phyloP scores from a whole-genome alignment of 2,113 vertebrate species.

The Coturnix japonica region DNA sequence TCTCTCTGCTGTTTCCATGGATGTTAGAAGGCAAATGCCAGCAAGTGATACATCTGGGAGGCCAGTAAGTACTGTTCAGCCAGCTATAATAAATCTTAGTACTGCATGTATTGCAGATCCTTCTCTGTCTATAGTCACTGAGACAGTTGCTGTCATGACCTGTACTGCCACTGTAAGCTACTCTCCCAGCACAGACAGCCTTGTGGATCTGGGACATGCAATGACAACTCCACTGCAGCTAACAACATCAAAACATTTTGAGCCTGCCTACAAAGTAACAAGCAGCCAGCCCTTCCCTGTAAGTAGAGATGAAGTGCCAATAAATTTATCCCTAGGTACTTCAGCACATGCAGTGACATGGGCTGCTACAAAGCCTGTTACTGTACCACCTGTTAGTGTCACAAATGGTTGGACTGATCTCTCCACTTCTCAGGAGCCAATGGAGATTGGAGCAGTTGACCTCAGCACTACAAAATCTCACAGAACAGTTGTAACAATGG shows the following conservation, averaged over 20 bases:
- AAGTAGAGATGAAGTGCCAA: constrained; percentile 86
- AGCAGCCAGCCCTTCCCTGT: constrained; percentile 69
- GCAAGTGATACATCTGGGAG: constrained; percentile 78
- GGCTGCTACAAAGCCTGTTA: constrained; percentile 76
- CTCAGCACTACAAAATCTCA: constrained; percentile 91
- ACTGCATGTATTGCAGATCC: constrained; percentile 78
- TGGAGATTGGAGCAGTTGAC: constrained; percentile 87
- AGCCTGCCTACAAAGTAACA: constrained; percentile 81
- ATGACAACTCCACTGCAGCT: constrained; percentile 85
- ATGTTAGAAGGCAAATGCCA: constrained; percentile 81
- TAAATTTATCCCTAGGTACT: constrained; percentile 89
- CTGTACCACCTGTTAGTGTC: constrained; percentile 73
- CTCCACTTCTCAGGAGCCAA: constrained; percentile 64
- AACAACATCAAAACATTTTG: constrained; percentile 85
- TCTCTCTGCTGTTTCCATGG: constrained; percentile 80
- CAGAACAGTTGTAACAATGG: constrained; percentile 87
- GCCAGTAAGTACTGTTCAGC: constrained; percentile 89
- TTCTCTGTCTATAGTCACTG: constrained; percentile 81
- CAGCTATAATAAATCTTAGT: constrained; percentile 93
- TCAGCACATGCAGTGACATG: constrained; percentile 70
- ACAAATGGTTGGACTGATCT: constrained; percentile 80
- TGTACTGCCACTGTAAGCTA: constrained; percentile 84
- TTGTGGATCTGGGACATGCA: constrained; percentile 81
- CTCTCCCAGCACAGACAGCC: constrained; percentile 81
- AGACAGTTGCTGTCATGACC: constrained; percentile 83